Base-by-base conservation (phyloP, 2,888 invertebrate genomes). In the Philonicus albiceps region DNA sequence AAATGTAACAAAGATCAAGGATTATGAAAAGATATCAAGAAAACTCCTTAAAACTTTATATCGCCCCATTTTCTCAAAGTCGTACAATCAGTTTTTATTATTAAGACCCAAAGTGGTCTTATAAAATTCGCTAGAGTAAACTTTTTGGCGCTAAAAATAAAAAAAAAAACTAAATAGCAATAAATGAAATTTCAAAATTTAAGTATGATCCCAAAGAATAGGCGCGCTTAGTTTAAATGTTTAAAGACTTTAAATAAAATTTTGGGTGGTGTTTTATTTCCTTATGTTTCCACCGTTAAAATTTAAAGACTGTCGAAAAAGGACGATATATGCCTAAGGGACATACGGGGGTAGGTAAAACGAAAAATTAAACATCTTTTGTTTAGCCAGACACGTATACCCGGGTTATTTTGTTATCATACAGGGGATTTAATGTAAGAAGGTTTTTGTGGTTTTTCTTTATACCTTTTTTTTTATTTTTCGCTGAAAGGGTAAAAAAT, bases 11-110 rank as follows among this genome's bases (percentile, higher is more conserved):
- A 37, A 83, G 83, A 83, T 83, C 83, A 83, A 19, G 64, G 34
- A 83, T n/a, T 72, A 83, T 31, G 22, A 83, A n/a, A n/a, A n/a
- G 83, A 83, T 83, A 83, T 64, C 37, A 64, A 37, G 72, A 37
- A 64, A 83, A 83, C 27, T 83, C 22, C 83, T 83, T 83, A 83
- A 83, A 83, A 83, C 83, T 83, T 83, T 40, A 83, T 83, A 83
- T 83, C 83, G 72, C 19, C 72, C 37, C 83, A 13, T 43, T 34
- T 22, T 72, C 40, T 72, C 37, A n/a, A n/a, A n/a, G 40, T 83
- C 40, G 72, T 83, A 16, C 4, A 8, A n/a, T 72, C 72, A 83
- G 72, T 83, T 83, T 83, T 83, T 83, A 83, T 83, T 83, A 83
- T 83, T 31, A 83, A 83, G 64, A 37, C 31, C 49, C 49, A 19